phyloP scores from a whole-genome alignment of 2,113 vertebrate genomes.

The Argyrosomus japonicus region DNA sequence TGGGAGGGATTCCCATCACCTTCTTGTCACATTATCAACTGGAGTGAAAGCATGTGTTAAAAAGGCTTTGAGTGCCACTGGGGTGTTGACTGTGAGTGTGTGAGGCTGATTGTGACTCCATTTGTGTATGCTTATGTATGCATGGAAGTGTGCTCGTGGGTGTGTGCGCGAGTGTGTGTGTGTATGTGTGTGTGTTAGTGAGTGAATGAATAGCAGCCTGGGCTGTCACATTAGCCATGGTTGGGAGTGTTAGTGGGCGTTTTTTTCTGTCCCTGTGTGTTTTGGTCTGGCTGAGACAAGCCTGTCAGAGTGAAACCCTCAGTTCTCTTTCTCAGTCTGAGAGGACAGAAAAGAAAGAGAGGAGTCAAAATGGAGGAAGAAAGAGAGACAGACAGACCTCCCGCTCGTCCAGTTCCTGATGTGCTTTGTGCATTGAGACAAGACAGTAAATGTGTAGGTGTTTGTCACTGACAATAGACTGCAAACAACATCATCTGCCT shows the following conservation, averaged over 20 bases:
- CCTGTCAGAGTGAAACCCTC: constrained; percentile 47
- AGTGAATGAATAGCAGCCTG: constrained; percentile 54
- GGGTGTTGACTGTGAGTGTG: constrained; percentile 43
- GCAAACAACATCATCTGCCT: constrained; percentile 38
- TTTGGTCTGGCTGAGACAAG: constrained; percentile 46
- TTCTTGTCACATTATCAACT: constrained; percentile 51
- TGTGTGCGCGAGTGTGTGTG: constrained; percentile 39
- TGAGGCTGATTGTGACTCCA: constrained; percentile 30
- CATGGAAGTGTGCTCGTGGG: constrained; percentile 25
- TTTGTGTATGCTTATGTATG: constrained; percentile 34
- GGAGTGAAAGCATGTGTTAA: constrained; percentile 57
- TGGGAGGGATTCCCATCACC: constrained; percentile 44
- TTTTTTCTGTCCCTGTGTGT: constrained; percentile 40
- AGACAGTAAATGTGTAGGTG: constrained; percentile 76
- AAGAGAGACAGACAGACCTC: constrained; percentile 37
- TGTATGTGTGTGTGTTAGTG: constrained; percentile 14
- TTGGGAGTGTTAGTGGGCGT: constrained; percentile 65
- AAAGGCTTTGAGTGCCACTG: constrained; percentile 37
- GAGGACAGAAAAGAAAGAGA: constrained; percentile 30
- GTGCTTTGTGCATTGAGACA: constrained; percentile 62
- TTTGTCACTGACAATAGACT: constrained; percentile 64
- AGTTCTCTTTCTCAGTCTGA: constrained; percentile 39
- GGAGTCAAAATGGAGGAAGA: constrained; percentile 32
- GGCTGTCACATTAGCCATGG: constrained; percentile 71
- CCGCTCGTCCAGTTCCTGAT: constrained; percentile 34